Percentiles rank a stretch among this genome's conserved stretches.
Conservation (phyloP, 2,797 vertebrate genomes). For the Pipistrellus nathusii region DNA sequence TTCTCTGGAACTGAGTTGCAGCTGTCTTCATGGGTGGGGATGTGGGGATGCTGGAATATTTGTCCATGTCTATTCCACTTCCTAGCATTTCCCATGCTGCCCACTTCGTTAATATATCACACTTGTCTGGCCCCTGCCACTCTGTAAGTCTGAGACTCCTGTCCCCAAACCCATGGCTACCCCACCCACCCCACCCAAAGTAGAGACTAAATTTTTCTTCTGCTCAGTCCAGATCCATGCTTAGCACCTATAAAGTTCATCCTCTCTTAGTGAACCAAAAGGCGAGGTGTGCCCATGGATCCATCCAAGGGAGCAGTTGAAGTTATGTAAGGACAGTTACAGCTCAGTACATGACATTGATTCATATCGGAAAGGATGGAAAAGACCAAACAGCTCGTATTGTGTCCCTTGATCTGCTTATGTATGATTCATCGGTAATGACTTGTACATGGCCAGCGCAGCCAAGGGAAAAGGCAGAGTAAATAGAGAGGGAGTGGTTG, state of each 20-base stretch:
- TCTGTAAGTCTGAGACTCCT: neutral
- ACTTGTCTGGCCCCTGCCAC: neutral
- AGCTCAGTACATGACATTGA: constrained; percentile 15
- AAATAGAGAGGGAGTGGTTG: neutral
- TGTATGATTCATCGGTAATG: neutral
- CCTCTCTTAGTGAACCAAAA: neutral
- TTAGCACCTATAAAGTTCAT: rapidly evolving
- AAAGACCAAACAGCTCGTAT: neutral
- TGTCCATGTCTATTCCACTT: rapidly evolving
- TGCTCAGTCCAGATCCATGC: neutral
- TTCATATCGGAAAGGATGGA: neutral
- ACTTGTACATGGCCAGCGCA: neutral
- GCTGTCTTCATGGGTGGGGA: no score
- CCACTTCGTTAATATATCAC: neutral
- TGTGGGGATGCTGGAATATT: rapidly evolving
- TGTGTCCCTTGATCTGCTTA: constrained; percentile 50
- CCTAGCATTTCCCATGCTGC: rapidly evolving
- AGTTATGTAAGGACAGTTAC: neutral
- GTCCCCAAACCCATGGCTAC: neutral
- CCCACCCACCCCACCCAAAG: no score
- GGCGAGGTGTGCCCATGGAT: neutral
- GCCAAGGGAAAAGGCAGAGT: neutral
- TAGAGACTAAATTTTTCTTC: neutral
- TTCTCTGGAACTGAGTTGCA: neutral
- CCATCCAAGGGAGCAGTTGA: neutral